Evolutionary conservation across 2,888 invertebrate species (phyloP).

Genomic region (Chaitophorus viminalis): DNA sequence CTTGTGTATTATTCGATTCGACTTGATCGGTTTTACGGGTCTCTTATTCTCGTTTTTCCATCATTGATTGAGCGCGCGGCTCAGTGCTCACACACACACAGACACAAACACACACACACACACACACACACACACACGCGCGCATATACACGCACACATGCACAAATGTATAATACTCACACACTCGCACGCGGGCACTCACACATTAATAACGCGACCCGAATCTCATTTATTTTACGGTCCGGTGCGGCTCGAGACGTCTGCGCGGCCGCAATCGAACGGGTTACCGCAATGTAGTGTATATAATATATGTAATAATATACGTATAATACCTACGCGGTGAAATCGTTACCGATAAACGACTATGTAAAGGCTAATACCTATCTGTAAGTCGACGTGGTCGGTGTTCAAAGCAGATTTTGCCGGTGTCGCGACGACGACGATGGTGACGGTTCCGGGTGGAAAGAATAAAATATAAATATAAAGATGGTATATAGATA

Average conservation of each 20-base stretch:
- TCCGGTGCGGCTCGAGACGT: slow-evolving; percentile 41
- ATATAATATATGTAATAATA: neutral
- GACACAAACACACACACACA: neutral
- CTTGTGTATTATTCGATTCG: neutral
- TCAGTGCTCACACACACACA: neutral
- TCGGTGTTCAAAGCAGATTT: neutral
- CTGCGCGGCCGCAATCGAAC: neutral
- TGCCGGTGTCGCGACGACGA: neutral
- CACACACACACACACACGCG: neutral
- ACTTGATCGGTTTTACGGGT: neutral
- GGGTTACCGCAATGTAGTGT: slow-evolving; percentile 38
- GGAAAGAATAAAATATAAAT: neutral
- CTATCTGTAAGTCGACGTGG: neutral
- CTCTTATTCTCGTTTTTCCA: neutral
- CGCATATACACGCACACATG: neutral
- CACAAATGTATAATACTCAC: neutral
- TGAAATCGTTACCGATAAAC: neutral
- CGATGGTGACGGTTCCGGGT: neutral
- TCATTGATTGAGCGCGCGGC: neutral
- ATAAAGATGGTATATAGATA: too few relatives aligned
- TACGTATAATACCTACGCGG: neutral
- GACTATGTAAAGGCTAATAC: neutral
- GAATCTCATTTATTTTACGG: slow-evolving; percentile 50
- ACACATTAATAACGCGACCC: neutral
- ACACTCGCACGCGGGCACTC: neutral